These are phyloP conservation scores for Hydrolagus colliei DNA, from an alignment of 2,797 vertebrate species.

Conservation along the genomic window DNA sequence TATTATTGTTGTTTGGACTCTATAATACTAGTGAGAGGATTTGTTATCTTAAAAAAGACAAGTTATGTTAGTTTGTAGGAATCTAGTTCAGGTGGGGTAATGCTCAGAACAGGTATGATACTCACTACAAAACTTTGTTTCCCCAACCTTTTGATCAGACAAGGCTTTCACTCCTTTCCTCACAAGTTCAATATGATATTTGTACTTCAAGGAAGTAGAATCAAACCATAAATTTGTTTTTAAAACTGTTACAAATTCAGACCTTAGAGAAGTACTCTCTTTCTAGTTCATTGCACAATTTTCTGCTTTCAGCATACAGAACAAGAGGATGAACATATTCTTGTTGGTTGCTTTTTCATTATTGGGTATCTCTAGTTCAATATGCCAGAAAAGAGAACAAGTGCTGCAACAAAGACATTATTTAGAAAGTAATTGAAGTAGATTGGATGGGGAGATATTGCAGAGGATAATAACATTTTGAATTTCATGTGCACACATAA, in stretches of 20 bases:
- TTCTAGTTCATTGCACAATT: not conserved
- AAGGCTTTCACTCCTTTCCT: not conserved
- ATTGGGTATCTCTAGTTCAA: not conserved
- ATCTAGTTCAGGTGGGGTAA: no score
- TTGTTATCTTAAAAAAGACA: not conserved
- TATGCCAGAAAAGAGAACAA: not conserved
- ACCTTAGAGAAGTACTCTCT: not conserved
- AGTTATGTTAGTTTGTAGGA: no score
- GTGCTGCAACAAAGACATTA: not conserved
- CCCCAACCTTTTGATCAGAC: not conserved
- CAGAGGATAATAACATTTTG: slow-evolving; percentile 8
- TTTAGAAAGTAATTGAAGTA: not conserved
- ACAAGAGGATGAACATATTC: not conserved
- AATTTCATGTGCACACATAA: not conserved
- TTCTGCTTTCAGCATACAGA: not conserved
- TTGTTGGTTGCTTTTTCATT: not conserved
- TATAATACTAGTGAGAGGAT: not conserved
- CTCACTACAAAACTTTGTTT: not conserved
- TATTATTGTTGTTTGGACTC: no score
- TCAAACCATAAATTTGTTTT: not conserved
- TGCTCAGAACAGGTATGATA: not conserved
- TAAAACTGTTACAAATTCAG: not conserved
- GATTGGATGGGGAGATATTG: no score
- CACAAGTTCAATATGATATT: not conserved
- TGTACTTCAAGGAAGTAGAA: not conserved